Evolutionary conservation across 1,140 invertebrate species (phyloP).

Genomic region (Drosophila eugracilis): DNA sequence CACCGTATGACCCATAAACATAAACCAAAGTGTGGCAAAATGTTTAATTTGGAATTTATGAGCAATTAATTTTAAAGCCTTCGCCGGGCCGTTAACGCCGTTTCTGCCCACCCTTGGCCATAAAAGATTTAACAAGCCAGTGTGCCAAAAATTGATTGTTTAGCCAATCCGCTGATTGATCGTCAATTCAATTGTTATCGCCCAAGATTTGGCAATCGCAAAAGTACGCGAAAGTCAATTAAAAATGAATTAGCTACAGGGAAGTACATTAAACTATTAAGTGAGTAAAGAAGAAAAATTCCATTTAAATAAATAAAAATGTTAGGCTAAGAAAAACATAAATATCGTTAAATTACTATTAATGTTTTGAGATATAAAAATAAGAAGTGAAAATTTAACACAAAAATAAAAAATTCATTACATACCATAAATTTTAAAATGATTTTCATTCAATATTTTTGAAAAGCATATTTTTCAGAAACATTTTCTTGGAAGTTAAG

Average conservation of each 20-base stretch:
- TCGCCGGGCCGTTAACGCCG: slow-evolving; percentile 29
- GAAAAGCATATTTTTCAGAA: no score
- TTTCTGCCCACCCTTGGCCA: slow-evolving; percentile 6
- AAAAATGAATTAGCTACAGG: slow-evolving; percentile 23
- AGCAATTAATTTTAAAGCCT: slow-evolving; percentile 82
- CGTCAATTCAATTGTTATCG: slow-evolving; percentile 64
- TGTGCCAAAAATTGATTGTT: slow-evolving; percentile 61
- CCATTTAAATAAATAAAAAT: slow-evolving; percentile 11
- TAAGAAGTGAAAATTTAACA: no score
- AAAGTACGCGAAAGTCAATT: slow-evolving; percentile 25
- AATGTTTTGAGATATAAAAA: no score
- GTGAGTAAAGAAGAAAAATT: no score
- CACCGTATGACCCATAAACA: slow-evolving; percentile 67
- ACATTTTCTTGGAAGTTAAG: no score
- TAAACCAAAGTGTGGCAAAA: slow-evolving; percentile 77
- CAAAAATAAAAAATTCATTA: no score
- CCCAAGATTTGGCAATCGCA: slow-evolving; percentile 34
- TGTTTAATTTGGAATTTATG: slow-evolving; percentile 82
- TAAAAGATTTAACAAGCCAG: slow-evolving; percentile 63
- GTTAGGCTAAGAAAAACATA: background rate
- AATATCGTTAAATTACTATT: background rate
- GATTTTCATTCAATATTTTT: no score
- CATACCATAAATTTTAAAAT: no score
- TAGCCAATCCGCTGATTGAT: slow-evolving; percentile 61
- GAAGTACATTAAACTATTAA: slow-evolving; percentile 7